Conservation (phyloP, 92 coral and sea anemone species). For the Zoanthus sociatus region DNA sequence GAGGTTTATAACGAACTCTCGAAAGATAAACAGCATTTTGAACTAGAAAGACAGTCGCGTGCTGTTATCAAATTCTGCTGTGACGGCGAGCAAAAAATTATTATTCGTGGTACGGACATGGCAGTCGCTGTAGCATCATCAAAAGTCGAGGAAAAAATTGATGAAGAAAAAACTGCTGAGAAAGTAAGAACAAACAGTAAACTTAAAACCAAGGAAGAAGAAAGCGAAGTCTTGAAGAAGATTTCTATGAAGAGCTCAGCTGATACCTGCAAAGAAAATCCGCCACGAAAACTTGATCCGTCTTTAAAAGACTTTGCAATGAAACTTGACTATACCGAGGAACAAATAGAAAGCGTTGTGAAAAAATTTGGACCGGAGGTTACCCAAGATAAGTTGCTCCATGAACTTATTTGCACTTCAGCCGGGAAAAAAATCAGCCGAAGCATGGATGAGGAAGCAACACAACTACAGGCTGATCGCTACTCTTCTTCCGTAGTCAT, state of each 20-base stretch:
- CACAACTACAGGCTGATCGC: slow-evolving; percentile 15
- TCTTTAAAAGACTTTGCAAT: slow-evolving; percentile 89
- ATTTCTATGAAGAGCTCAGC: not conserved
- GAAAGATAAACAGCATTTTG: slow-evolving; percentile 20
- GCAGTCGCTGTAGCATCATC: slow-evolving; percentile 80
- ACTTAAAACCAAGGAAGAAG: not conserved
- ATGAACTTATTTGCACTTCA: slow-evolving; percentile 74
- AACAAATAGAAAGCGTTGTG: slow-evolving; percentile 64
- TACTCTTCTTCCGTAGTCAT: slow-evolving; percentile 29
- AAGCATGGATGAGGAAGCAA: slow-evolving; percentile 2
- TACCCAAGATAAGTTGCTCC: slow-evolving; percentile 85
- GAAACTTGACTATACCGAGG: slow-evolving; percentile 91
- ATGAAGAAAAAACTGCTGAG: not conserved
- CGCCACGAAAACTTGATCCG: slow-evolving; percentile 64
- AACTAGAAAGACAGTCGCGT: slow-evolving; percentile 71
- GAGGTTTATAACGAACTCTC: slow-evolving; percentile 30
- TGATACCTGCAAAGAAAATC: not conserved
- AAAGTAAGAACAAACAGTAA: not conserved
- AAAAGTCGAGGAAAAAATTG: slow-evolving; percentile 68
- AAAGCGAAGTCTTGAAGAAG: not conserved
- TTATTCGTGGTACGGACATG: slow-evolving; percentile 70
- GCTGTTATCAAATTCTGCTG: slow-evolving; percentile 78
- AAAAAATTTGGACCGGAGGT: slow-evolving; percentile 87
- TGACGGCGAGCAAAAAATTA: slow-evolving; percentile 29
- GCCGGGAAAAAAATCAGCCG: slow-evolving; percentile 18